Evolutionary conservation across 2,113 vertebrate genomes (phyloP).

Genomic region (Cygnus buccinator): DNA sequence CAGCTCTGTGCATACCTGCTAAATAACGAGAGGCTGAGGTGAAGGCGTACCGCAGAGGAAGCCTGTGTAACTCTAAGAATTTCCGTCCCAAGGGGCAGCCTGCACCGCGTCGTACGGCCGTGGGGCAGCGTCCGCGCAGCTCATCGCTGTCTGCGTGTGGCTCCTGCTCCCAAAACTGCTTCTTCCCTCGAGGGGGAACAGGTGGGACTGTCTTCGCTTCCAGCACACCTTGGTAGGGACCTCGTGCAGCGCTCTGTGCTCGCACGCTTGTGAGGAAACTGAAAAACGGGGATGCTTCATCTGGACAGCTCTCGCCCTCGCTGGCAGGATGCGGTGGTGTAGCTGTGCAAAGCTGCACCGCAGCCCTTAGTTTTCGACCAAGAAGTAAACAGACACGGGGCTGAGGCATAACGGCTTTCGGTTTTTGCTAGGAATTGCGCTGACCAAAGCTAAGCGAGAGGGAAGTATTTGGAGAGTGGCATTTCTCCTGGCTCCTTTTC

Average conservation of each 20-base stretch:
- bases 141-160: fast-evolving
- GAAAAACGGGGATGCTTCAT: fast-evolving
- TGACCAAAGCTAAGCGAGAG: background rate
- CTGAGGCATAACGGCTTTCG: background rate
- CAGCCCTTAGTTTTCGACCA: background rate
- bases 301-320: fast-evolving
- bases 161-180: background rate
- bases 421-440: too few species aligned
- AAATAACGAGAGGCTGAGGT: background rate
- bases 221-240: background rate
- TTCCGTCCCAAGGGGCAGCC: background rate
- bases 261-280: fast-evolving
- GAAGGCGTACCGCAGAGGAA: background rate
- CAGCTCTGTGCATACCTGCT: background rate
- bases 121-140: background rate
- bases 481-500: background rate
- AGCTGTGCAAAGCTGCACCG: fast-evolving
- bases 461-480: background rate
- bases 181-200: fast-evolving
- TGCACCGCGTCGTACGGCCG: fast-evolving
- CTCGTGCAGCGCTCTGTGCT: background rate
- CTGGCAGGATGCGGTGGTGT: fast-evolving
- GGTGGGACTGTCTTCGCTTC: background rate
- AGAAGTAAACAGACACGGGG: fast-evolving
- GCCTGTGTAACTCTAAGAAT: background rate